Conservation (phyloP, 2,888 invertebrate species). For the Brachyptera putata region DNA sequence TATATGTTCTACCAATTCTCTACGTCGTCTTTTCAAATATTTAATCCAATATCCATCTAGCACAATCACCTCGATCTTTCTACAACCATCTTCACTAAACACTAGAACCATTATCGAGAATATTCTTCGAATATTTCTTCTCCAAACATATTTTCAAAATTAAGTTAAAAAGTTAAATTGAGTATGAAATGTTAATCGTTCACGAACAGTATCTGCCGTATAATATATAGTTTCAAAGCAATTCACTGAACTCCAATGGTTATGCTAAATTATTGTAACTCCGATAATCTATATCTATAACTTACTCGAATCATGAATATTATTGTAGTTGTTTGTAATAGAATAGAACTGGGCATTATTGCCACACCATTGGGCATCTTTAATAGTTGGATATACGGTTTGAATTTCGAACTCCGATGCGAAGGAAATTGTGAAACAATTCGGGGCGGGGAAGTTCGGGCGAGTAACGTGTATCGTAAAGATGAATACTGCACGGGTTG, state of each 20-base stretch:
- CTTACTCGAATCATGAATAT: background rate
- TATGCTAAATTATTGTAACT: background rate
- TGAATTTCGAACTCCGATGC: constrained; percentile 7
- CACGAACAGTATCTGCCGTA: no score
- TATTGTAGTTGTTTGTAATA: background rate
- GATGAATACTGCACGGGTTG: no score
- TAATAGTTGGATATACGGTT: constrained; percentile 3
- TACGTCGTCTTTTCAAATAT: no score
- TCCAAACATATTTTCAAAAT: constrained; percentile 2
- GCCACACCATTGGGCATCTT: constrained; percentile 15
- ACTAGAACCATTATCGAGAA: background rate
- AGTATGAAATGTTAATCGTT: background rate
- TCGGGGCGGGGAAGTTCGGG: background rate
- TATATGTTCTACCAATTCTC: no score
- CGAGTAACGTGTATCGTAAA: no score
- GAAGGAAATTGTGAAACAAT: background rate
- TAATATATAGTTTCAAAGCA: no score
- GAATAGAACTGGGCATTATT: background rate
- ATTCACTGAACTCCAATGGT: background rate
- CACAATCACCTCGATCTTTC: no score
- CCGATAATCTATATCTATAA: constrained; percentile 15
- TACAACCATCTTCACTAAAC: background rate
- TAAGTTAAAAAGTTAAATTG: background rate
- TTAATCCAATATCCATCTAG: no score
- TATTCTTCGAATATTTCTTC: background rate